Percentiles rank a stretch among this genome's conserved stretches.
phyloP scores from a whole-genome alignment of 2,797 vertebrate species.

The Pristis pectinata region DNA sequence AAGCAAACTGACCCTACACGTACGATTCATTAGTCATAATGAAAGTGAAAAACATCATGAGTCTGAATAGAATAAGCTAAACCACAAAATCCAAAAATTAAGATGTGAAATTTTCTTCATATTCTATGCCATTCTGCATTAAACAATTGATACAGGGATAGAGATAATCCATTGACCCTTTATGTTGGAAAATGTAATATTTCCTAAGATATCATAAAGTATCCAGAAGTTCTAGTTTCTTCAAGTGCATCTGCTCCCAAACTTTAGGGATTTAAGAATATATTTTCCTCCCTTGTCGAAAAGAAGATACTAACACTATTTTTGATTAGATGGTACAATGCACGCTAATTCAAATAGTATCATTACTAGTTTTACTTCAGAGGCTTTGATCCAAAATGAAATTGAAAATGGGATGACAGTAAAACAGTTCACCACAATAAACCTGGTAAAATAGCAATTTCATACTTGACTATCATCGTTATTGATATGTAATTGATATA shows the following conservation, averaged over 20 bases:
- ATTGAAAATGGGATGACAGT: not conserved
- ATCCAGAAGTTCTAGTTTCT: not conserved
- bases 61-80: not conserved
- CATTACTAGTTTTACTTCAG: not conserved
- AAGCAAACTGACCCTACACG: not conserved
- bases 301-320: not conserved
- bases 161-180: not conserved
- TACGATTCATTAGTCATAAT: not conserved
- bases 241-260: not conserved
- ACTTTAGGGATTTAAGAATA: not conserved
- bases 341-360: not conserved
- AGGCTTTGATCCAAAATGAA: not conserved
- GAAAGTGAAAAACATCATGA: not conserved
- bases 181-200: not conserved
- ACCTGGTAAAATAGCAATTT: not conserved
- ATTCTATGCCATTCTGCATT: not conserved
- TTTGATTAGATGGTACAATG: not conserved
- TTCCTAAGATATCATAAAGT: not conserved
- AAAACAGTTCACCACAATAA: not conserved
- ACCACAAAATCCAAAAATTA: not conserved
- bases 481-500: not conserved
- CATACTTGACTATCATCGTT: not conserved
- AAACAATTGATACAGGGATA: not conserved
- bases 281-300: not conserved
- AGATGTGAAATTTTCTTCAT: not conserved